Evolutionary conservation across 2,113 vertebrate species (phyloP).

Genomic region (Istiophorus platypterus): DNA sequence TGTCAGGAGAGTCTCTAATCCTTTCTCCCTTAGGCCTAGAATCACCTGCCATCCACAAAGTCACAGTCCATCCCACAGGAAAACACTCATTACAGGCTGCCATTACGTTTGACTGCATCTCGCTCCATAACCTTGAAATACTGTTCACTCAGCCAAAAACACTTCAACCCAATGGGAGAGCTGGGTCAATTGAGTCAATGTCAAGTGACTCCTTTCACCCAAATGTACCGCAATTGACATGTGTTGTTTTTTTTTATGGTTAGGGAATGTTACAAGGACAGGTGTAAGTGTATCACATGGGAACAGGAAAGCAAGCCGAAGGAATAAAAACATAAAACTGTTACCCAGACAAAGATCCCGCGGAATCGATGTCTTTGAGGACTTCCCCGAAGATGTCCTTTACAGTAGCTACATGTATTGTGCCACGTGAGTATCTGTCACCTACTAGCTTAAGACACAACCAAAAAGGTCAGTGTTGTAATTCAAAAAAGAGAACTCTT

Average conservation of each 20-base stretch:
- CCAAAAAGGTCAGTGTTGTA: not conserved
- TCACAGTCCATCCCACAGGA: constrained; percentile 79
- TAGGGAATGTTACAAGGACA: constrained; percentile 45
- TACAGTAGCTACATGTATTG: not conserved
- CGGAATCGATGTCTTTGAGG: constrained; percentile 20
- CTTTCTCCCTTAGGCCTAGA: constrained; percentile 66
- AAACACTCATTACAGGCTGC: constrained; percentile 77
- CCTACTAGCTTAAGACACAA: not conserved
- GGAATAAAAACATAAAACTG: constrained; percentile 25
- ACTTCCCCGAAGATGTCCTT: not conserved
- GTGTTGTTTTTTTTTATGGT: not conserved
- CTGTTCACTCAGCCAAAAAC: constrained; percentile 78
- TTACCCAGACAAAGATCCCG: not conserved
- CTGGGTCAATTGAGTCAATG: constrained; percentile 73
- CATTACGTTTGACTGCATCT: constrained; percentile 75
- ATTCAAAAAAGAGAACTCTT: not conserved
- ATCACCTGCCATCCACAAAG: constrained; percentile 81
- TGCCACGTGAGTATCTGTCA: not conserved
- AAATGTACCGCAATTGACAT: constrained; percentile 42
- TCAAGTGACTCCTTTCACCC: constrained; percentile 57
- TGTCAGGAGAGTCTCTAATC: constrained; percentile 65
- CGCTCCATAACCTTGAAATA: constrained; percentile 80
- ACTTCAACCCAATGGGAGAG: constrained; percentile 69
- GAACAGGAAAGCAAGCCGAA: not conserved
- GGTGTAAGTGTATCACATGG: constrained; percentile 26